phyloP scores from a whole-genome alignment of 1,140 invertebrate species.

The Apis laboriosa region DNA sequence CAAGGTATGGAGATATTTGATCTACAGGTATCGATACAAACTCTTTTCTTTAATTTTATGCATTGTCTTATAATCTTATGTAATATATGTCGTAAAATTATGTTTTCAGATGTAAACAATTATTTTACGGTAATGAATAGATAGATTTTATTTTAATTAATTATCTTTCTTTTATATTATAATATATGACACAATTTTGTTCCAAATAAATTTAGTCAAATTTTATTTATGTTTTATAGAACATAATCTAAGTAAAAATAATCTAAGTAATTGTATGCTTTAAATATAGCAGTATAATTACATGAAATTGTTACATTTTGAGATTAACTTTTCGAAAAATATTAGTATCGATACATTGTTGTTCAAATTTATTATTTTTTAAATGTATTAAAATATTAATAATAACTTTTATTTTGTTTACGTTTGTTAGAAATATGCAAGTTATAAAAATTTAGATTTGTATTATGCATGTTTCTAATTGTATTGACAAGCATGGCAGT shows the following conservation, averaged over 20 bases:
- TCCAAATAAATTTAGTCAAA: not conserved
- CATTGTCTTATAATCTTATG: not conserved
- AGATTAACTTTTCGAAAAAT: not conserved
- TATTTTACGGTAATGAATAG: not conserved
- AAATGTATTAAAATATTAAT: not conserved
- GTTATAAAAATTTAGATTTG: not conserved
- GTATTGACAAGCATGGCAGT: not conserved
- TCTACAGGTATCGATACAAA: conserved; percentile 64
- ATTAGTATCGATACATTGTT: conserved; percentile 3
- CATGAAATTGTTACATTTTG: conserved; percentile 1
- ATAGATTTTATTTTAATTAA: not conserved
- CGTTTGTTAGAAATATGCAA: not conserved
- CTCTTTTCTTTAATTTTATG: conserved; percentile 12
- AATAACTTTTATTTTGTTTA: not conserved
- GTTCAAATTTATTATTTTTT: not conserved
- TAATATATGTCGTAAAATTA: not conserved
- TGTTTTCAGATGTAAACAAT: conserved; percentile 26
- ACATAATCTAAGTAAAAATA: too few relatives aligned
- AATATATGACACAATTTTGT: conserved; percentile 9
- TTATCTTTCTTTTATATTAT: not conserved
- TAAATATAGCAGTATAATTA: not conserved
- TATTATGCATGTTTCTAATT: not conserved
- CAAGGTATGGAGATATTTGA: conserved; percentile 76
- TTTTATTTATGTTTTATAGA: conserved; percentile 10
- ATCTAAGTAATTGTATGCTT: not conserved